These are phyloP conservation scores for Urocitellus parryii DNA, from an alignment of 2,113 vertebrate genomes.

Conservation along the genomic window DNA sequence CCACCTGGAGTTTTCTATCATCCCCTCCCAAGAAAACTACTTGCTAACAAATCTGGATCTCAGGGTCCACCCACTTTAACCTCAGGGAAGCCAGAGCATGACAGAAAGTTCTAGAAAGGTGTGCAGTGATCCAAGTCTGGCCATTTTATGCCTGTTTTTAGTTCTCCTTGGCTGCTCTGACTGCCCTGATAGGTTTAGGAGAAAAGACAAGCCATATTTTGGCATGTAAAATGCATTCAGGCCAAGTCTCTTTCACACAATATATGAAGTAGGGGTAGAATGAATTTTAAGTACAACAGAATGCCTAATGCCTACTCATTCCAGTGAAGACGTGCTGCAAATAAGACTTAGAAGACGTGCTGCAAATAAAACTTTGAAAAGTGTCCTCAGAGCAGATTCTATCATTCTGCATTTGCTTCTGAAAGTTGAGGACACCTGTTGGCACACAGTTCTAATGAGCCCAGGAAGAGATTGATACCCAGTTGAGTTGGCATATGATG, in stretches of 20 bases:
- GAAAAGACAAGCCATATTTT: slow-evolving; percentile 61
- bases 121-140: neutral
- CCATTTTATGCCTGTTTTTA: neutral
- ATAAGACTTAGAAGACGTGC: neutral
- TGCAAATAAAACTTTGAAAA: slow-evolving; percentile 15
- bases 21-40: neutral
- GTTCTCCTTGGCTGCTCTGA: neutral
- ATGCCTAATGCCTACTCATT: too few relatives aligned
- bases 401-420: slow-evolving; percentile 80
- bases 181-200: slow-evolving; percentile 17
- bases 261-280: slow-evolving; percentile 62
- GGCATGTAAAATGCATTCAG: slow-evolving; percentile 24
- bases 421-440: slow-evolving; percentile 74
- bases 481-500: slow-evolving; percentile 65
- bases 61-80: neutral
- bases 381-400: slow-evolving; percentile 75
- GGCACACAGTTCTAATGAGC: slow-evolving; percentile 76
- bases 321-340: too few relatives aligned
- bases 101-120: neutral
- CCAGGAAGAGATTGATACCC: slow-evolving; percentile 49
- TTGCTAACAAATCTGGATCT: neutral
- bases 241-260: slow-evolving; percentile 74
- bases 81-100: neutral
- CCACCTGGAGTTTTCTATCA: neutral
- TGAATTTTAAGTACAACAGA: too few relatives aligned